Evolutionary conservation across 2,888 invertebrate genomes (phyloP).

Genomic region (Rhamnusium bicolor): DNA sequence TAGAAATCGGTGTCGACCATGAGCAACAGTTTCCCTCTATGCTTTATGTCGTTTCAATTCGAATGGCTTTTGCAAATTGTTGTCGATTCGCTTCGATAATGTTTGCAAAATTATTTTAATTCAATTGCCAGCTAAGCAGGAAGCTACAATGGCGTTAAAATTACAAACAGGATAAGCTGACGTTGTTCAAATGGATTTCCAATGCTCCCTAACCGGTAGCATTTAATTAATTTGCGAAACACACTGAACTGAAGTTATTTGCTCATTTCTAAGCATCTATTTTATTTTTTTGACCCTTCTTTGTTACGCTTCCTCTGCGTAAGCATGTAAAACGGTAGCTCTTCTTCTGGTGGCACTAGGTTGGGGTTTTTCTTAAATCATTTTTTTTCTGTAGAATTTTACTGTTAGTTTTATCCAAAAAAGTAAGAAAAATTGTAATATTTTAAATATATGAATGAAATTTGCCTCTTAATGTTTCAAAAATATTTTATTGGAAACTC

Average conservation of each 20-base stretch:
- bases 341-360: no score
- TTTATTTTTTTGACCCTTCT: no score
- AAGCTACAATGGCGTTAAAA: constrained; percentile 19
- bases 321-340: no score
- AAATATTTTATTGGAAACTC: no score
- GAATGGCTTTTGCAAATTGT: constrained; percentile 54
- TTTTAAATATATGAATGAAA: no score
- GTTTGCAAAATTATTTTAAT: constrained; percentile 53
- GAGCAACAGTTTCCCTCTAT: constrained; percentile 63
- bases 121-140: constrained; percentile 44
- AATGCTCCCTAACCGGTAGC: constrained; percentile 38
- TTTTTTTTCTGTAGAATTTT: no score
- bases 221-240: constrained; percentile 31
- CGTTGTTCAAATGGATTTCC: constrained; percentile 39
- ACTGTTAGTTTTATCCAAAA: no score
- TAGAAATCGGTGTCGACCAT: constrained; percentile 60
- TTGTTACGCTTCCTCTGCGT: no score
- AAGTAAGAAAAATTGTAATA: no score
- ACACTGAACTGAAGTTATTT: background rate
- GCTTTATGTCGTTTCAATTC: constrained; percentile 45
- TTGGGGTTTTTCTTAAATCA: no score
- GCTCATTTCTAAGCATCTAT: background rate
- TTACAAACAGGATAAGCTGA: constrained; percentile 34
- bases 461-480: no score
- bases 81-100: constrained; percentile 48